Percentiles rank a stretch among this genome's conserved stretches.
These are phyloP conservation scores for Muricea muricata DNA, from an alignment of 92 coral and sea anemone species.

Conservation along the genomic window DNA sequence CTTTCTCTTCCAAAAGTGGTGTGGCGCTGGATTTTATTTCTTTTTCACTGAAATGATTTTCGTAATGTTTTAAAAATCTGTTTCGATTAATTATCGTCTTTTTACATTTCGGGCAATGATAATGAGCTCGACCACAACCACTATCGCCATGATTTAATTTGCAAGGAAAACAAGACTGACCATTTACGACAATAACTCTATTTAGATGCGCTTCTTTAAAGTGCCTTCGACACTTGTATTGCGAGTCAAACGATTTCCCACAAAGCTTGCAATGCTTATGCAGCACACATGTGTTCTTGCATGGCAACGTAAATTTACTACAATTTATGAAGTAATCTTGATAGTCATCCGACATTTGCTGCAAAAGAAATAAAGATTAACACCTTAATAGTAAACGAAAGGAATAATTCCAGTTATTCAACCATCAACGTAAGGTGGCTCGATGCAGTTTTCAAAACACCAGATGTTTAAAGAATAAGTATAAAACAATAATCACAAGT, in stretches of 20 bases:
- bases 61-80: constrained; percentile 3
- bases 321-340: background rate
- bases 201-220: too few species aligned
- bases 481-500: too few species aligned
- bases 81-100: constrained; percentile 26
- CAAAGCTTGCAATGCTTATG: constrained; percentile 47
- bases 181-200: constrained; percentile 28
- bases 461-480: too few species aligned
- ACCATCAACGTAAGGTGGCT: too few species aligned
- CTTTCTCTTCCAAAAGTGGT: background rate
- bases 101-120: constrained; percentile 27
- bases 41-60: background rate
- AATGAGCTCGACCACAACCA: constrained; percentile 33
- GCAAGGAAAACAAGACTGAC: constrained; percentile 37
- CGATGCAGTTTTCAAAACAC: too few species aligned
- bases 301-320: background rate
- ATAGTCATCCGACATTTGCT: background rate
- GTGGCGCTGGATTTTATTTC: background rate
- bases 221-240: constrained; percentile 36
- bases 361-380: too few species aligned
- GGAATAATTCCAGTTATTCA: too few species aligned
- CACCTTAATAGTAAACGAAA: too few species aligned
- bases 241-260: constrained; percentile 15
- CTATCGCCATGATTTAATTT: constrained; percentile 5
- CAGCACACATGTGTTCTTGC: background rate